These are phyloP conservation scores for Scaptomyza reducta DNA, from an alignment of 2,888 invertebrate genomes.

Conservation along the genomic window DNA sequence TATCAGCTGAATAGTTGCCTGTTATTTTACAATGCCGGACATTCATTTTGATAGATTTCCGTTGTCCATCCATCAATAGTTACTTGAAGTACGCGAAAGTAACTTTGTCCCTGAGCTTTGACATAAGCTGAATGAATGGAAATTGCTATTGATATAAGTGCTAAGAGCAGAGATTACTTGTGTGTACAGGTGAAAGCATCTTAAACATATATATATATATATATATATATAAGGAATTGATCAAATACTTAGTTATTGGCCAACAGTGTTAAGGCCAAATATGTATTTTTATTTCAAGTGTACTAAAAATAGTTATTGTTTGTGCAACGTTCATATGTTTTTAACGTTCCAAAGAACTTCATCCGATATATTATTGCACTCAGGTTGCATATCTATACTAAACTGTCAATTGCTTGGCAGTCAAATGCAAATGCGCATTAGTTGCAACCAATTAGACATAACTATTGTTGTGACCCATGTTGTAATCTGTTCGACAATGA, in stretches of 20 bases:
- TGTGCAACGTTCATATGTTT: not conserved
- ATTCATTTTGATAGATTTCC: constrained; percentile 2
- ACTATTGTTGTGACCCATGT: constrained; percentile 14
- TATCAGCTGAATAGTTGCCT: constrained; percentile 59
- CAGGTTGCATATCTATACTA: not conserved
- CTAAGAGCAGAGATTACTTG: not conserved
- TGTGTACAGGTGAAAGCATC: not conserved
- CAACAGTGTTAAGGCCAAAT: not conserved
- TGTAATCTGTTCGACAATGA: constrained; percentile 14
- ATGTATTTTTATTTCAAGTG: not conserved
- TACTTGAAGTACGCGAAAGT: not conserved
- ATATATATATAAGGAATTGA: not conserved
- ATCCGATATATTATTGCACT: not conserved
- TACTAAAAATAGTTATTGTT: not conserved
- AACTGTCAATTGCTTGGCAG: constrained; percentile 10
- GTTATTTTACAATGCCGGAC: constrained; percentile 54
- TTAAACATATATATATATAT: not conserved
- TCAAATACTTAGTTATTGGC: not conserved
- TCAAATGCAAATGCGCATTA: constrained; percentile 43
- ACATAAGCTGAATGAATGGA: constrained; percentile 1
- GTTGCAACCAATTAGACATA: constrained; percentile 19
- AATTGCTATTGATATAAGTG: not conserved
- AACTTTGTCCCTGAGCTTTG: constrained; percentile 48
- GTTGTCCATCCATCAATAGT: constrained; percentile 1
- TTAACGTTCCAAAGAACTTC: not conserved